Evolutionary conservation across 2,888 invertebrate species (phyloP).

Genomic region (Elegia similella): DNA sequence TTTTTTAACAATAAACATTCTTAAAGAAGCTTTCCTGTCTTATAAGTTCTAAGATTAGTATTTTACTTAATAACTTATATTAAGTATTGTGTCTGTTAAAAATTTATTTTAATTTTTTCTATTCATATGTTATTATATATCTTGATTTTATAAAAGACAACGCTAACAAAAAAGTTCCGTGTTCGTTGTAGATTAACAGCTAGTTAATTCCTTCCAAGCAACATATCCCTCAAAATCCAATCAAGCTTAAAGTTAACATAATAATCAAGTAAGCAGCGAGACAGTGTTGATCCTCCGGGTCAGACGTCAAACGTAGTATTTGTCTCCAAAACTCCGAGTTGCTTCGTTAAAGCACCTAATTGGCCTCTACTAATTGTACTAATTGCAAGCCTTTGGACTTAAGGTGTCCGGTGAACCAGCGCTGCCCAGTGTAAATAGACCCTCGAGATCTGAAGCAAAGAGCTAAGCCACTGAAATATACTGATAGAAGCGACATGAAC

Average conservation of each 20-base stretch:
- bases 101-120: too few species aligned
- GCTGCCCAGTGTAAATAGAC: conserved; percentile 27
- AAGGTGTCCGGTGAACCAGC: conserved; percentile 53
- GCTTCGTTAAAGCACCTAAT: conserved; percentile 76
- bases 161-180: too few species aligned
- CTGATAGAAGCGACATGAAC: background rate
- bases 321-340: conserved; percentile 54
- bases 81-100: too few species aligned
- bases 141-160: too few species aligned
- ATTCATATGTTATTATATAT: too few species aligned
- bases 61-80: too few species aligned
- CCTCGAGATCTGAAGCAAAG: conserved; percentile 13
- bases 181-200: background rate
- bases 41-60: too few species aligned
- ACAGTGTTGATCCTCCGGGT: conserved; percentile 41
- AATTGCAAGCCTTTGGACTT: conserved; percentile 67
- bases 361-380: conserved; percentile 50
- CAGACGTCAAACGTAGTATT: conserved; percentile 64
- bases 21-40: too few species aligned
- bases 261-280: conserved; percentile 6
- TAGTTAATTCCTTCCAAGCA: background rate
- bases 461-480: background rate
- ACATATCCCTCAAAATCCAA: background rate
- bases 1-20: too few species aligned
- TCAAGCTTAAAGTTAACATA: conserved; percentile 9